These are phyloP conservation scores for Chrysotoxum bicinctum DNA, from an alignment of 2,888 invertebrate genomes.

Conservation along the genomic window DNA sequence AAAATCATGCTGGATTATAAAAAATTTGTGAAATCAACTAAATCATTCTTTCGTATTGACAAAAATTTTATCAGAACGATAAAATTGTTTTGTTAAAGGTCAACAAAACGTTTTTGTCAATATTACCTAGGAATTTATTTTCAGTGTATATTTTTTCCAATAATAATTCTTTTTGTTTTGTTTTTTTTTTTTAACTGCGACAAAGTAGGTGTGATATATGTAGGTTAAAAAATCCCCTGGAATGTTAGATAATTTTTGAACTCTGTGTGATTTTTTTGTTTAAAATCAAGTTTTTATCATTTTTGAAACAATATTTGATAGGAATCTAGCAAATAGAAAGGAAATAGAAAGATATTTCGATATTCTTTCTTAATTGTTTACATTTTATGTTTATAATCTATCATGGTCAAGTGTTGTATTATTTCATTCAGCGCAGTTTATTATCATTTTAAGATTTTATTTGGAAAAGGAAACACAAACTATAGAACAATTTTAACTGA, in stretches of 20 bases:
- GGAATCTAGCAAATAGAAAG: neutral
- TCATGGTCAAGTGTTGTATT: neutral
- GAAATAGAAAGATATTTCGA: neutral
- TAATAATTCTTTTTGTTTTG: neutral
- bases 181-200: neutral
- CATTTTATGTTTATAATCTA: neutral
- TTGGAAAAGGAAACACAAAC: neutral
- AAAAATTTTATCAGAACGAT: too few species aligned
- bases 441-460: neutral
- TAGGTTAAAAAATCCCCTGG: neutral
- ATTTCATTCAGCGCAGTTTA: slow-evolving; percentile 6
- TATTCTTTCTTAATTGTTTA: slow-evolving; percentile 4
- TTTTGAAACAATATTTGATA: neutral
- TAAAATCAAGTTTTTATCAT: neutral
- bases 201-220: neutral
- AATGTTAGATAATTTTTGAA: slow-evolving; percentile 1
- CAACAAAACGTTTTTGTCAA: too few species aligned
- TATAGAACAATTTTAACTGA: neutral
- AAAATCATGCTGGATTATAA: too few species aligned
- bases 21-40: too few species aligned
- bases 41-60: too few species aligned
- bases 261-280: neutral
- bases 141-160: neutral
- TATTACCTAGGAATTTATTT: too few species aligned
- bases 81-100: too few species aligned